phyloP scores from a whole-genome alignment of 35 echinoderm and acorn worm species.

The Ophiothrix spiculata region DNA sequence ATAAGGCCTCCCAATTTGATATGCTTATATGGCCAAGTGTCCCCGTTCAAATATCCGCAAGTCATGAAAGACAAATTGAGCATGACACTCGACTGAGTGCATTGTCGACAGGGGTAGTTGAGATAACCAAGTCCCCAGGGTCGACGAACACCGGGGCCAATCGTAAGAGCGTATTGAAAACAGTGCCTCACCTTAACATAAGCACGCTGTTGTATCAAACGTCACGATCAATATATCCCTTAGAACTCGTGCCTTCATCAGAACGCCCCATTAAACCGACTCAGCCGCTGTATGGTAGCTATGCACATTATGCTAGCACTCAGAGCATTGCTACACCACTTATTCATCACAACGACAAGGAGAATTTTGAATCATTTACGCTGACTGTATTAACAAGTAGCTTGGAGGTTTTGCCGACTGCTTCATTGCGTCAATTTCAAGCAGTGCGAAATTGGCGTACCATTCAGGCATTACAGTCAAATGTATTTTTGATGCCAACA shows the following conservation, averaged over 20 bases:
- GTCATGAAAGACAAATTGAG: background rate
- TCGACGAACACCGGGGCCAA: background rate
- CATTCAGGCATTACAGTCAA: background rate
- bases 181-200: conserved; percentile 1
- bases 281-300: background rate
- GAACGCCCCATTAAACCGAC: background rate
- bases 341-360: background rate
- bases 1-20: background rate
- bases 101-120: background rate
- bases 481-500: background rate
- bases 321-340: background rate
- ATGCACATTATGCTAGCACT: too few species aligned
- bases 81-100: background rate
- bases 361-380: background rate
- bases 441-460: background rate
- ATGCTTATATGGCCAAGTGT: background rate
- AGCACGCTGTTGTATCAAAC: conserved; percentile 3
- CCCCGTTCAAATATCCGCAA: conserved; percentile 5
- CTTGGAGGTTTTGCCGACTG: background rate
- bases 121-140: background rate
- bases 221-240: conserved; percentile 3
- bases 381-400: background rate
- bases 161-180: background rate
- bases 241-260: background rate
- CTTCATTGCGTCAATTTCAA: conserved; percentile 1